phyloP scores from a whole-genome alignment of 1,140 invertebrate species.

The Lordiphosa collinella region DNA sequence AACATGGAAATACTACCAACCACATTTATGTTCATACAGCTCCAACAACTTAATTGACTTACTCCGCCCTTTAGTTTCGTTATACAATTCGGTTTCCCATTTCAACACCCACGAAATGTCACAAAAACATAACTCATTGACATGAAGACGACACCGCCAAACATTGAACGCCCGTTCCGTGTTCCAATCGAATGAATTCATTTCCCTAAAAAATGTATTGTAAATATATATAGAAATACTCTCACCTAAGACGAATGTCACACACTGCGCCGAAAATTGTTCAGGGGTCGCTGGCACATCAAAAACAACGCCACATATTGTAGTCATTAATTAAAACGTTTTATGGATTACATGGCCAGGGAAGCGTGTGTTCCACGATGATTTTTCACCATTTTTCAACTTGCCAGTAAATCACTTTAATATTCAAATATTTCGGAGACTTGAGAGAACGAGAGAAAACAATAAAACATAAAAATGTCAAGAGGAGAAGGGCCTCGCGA shows the following conservation, averaged over 20 bases:
- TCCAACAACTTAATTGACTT: conserved; percentile 37
- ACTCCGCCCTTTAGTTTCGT: conserved; percentile 15
- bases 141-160: conserved; percentile 42
- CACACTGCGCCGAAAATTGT: conserved; percentile 32
- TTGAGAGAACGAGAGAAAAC: conserved; percentile 44
- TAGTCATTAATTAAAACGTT: conserved; percentile 78
- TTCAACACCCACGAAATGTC: conserved; percentile 45
- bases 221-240: not conserved
- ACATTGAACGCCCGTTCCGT: conserved; percentile 36
- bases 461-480: conserved; percentile 76
- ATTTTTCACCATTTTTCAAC: conserved; percentile 75
- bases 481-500: conserved; percentile 38
- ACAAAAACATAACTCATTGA: conserved; percentile 48
- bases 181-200: conserved; percentile 38
- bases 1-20: too few species aligned
- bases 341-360: conserved; percentile 71
- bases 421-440: conserved; percentile 64
- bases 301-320: conserved; percentile 71
- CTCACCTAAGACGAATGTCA: conserved; percentile 39
- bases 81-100: conserved; percentile 42
- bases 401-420: conserved; percentile 73
- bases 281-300: conserved; percentile 23
- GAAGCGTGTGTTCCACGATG: conserved; percentile 30
- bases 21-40: not conserved
- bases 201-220: conserved; percentile 1